Evolutionary conservation across 2,888 invertebrate species (phyloP).

Genomic region (Megalurothrips usitatus): DNA sequence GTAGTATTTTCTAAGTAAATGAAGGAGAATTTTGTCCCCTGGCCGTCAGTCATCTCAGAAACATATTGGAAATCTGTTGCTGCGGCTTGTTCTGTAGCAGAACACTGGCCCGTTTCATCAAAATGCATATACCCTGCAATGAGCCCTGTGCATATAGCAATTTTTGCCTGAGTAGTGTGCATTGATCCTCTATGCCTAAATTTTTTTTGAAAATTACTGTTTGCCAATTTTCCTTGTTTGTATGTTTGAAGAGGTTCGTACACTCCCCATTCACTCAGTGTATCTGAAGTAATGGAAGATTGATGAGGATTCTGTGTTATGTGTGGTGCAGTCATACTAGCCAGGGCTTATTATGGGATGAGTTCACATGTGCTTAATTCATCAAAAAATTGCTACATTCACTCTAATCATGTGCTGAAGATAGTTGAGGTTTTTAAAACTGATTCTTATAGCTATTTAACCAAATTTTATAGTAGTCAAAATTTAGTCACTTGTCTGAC

Average conservation of each 20-base stretch:
- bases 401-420: neutral
- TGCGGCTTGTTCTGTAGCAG: neutral
- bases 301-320: too few species aligned
- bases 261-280: too few species aligned
- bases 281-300: too few species aligned
- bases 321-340: too few species aligned
- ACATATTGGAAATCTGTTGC: neutral
- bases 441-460: neutral
- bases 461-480: neutral
- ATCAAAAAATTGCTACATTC: neutral
- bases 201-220: too few species aligned
- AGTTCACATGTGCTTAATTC: neutral
- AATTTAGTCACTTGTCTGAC: neutral
- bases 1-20: neutral
- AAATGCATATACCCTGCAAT: neutral
- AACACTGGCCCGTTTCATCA: neutral
- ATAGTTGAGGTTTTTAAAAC: neutral
- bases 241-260: too few species aligned
- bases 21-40: neutral
- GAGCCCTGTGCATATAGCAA: too few species aligned
- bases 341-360: too few species aligned
- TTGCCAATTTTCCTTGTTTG: too few species aligned
- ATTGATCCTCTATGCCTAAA: too few species aligned
- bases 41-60: neutral
- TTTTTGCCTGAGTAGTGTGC: too few species aligned